Conservation (phyloP, 2,113 vertebrate genomes). For the Martes martes region DNA sequence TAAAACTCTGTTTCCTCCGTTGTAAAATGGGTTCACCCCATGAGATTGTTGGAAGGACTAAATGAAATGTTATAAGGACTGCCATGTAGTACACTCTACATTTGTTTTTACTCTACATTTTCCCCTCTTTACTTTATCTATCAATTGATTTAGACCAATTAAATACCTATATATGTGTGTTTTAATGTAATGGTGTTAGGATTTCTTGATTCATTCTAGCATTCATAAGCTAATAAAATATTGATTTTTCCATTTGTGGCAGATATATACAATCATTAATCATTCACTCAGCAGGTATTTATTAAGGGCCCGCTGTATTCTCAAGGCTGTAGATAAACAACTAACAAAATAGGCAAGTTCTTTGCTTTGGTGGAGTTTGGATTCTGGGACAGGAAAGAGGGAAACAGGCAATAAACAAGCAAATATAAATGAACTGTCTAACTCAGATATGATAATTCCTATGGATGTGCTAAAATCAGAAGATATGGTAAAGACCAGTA, state of each 20-base stretch:
- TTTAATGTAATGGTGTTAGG: background rate
- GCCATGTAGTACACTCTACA: rapidly evolving
- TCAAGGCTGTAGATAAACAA: background rate
- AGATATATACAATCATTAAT: background rate
- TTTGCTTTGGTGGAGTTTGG: background rate
- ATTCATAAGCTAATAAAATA: background rate
- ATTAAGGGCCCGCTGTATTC: background rate
- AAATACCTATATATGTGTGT: background rate
- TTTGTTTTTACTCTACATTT: background rate
- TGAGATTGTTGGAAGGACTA: background rate
- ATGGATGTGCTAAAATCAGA: background rate
- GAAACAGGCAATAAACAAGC: background rate
- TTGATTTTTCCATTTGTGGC: background rate
- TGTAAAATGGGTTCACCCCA: background rate
- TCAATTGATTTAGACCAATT: background rate
- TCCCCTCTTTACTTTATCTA: background rate
- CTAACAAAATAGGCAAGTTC: background rate
- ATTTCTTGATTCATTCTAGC: background rate
- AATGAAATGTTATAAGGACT: background rate
- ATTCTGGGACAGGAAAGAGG: background rate
- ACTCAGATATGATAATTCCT: background rate
- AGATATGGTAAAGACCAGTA: background rate
- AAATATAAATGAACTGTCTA: background rate
- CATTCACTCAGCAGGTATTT: background rate
- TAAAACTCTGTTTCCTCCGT: background rate